Evolutionary conservation across 2,888 invertebrate genomes (phyloP), one percentile per base, ranked within the genome.

Genomic region (Acronicta leporina): DNA sequence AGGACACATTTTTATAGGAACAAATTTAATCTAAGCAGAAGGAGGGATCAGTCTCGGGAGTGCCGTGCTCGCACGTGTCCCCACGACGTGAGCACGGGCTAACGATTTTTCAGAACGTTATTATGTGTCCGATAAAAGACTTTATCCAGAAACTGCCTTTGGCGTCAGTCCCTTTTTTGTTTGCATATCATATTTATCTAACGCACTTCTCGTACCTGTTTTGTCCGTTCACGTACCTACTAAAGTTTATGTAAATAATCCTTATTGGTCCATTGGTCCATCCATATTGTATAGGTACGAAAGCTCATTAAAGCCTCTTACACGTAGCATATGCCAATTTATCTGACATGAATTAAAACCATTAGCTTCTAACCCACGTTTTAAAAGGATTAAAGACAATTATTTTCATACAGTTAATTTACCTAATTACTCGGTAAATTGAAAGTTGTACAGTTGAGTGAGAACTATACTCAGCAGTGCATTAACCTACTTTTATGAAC

Each of bases 11-110:
- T 93, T 90, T 91, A 91, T 90, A 88, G 88, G 92, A 90, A 87
- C 91, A 91, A 92, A 92, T 92, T 92, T 93, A 93, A 93, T 92
- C 91, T 91, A 90, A 91, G 90, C 89, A 90, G 83, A 87, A 86
- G 85, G 80, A 91, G 88, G 92, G 92, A 91, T 92, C 92, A 91
- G 91, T 92, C 92, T 92, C 91, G 76, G 78, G 91, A 89, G 91
- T 91, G 82, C 88, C 85, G 83, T 81, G 82, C 71, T 81, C 87
- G 89, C 91, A 92, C 91, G 91, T 91, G 89, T 87, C 79, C 64
- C 73, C 64, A 61, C 80, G 86, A 88, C 89, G 88, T 89, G 91
- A 86, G 87, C 87, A 82, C 84, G 83, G 84, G 78, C 89, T 90
- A 88, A 91, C 90, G 86, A 91, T 90, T 91, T 89, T 87, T 90